Evolutionary conservation across 2,888 invertebrate genomes (phyloP), one percentile per base, ranked within the genome.

Genomic region (Lapara coniferarum): DNA sequence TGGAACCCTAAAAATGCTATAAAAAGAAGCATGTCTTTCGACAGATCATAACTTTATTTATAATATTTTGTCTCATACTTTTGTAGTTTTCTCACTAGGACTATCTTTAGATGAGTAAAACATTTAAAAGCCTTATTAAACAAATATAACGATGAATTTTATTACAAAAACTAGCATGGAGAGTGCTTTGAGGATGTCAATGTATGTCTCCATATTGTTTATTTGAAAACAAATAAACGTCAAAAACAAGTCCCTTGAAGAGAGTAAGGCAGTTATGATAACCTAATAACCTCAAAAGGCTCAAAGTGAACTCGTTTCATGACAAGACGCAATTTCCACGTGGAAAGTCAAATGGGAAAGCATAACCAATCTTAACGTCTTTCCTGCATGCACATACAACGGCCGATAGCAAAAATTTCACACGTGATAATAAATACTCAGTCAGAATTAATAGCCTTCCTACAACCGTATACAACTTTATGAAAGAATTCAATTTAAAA

Each of bases 311-410:
- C 84, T 81, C 78, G 79, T 92, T 91, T 91, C 92, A 91, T 92
- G 92, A 91, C 91, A 91, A 92, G 87, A 87, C 87, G 89, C 89
- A 89, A 90, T 92, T 88, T 88, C 85, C 84, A 85, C 83, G 82
- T 86, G 81, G 81, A 90, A 92, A 92, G 89, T 88, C 91, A 89
- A 91, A 91, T 86, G 85, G 88, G 86, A 88, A 91, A 91, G 89
- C 89, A 89, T 89, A 91, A 86, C 89, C 84, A 86, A 85, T 89
- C 88, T 89, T 91, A 92, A 92, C 90, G 91, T 87, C 83, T 85
- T 84, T 80, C 80, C 79, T 85, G 85, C 92, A 92, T 92, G 91
- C 92, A 89, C 88, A 79, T 76, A 78, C 79, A 79, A 79, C 82
- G 80, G 78, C 81, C 78, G 81, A 81, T 82, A 85, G 87, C 88